Evolutionary conservation across 1,140 invertebrate genomes (phyloP).

Genomic region (Lordiphosa clarofinis): DNA sequence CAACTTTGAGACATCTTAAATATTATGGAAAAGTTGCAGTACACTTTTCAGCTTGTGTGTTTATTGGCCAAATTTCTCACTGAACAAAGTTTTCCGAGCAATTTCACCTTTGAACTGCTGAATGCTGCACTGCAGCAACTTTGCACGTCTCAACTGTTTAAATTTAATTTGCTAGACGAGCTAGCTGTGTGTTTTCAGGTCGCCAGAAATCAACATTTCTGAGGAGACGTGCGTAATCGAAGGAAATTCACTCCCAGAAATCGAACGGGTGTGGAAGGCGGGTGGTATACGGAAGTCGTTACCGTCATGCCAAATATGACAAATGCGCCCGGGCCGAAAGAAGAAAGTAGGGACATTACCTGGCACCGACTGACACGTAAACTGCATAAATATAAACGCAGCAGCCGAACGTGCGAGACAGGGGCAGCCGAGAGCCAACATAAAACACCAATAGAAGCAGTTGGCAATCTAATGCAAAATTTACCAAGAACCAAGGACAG

Average conservation of each 20-base stretch:
- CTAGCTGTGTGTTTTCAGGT: conserved; percentile 55
- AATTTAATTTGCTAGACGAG: conserved; percentile 67
- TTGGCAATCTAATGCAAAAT: conserved; percentile 53
- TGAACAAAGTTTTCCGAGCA: conserved; percentile 31
- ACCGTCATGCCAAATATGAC: conserved; percentile 76
- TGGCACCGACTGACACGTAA: conserved; percentile 60
- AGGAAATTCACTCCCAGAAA: conserved; percentile 51
- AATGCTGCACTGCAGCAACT: conserved; percentile 34
- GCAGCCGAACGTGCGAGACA: conserved; percentile 54
- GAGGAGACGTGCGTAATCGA: conserved; percentile 64
- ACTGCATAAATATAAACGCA: conserved; percentile 76
- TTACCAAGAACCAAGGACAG: conserved; percentile 26
- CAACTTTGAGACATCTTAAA: conserved; percentile 9
- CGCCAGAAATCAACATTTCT: conserved; percentile 71
- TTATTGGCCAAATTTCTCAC: conserved; percentile 43
- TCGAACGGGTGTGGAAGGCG: neutral
- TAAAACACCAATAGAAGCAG: conserved; percentile 21
- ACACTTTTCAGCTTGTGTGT: neutral
- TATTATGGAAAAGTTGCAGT: conserved; percentile 20
- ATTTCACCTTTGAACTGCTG: conserved; percentile 34
- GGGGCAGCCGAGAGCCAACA: conserved; percentile 2
- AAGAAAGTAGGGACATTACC: conserved; percentile 12
- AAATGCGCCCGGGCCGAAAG: conserved; percentile 55
- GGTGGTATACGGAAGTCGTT: conserved; percentile 64
- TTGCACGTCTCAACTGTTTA: conserved; percentile 69